phyloP scores from a whole-genome alignment of 2,113 vertebrate genomes.

The Tretioscincus oriximinensis region DNA sequence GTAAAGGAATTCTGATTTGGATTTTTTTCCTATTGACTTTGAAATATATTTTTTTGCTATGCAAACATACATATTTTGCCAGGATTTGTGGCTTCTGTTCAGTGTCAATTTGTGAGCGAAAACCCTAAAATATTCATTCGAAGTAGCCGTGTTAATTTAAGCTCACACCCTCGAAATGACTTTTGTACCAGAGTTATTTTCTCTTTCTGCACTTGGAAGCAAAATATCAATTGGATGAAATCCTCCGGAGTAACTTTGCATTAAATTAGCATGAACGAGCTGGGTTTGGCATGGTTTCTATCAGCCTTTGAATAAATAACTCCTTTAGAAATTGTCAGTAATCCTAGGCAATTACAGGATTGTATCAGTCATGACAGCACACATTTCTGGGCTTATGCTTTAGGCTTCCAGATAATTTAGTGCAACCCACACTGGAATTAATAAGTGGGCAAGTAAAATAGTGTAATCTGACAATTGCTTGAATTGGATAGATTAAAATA shows the following conservation, averaged over 20 bases:
- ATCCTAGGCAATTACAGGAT: background rate
- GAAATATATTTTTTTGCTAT: background rate
- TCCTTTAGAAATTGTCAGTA: background rate
- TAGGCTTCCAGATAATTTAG: background rate
- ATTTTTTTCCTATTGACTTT: too few species aligned
- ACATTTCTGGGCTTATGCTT: background rate
- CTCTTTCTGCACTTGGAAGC: background rate
- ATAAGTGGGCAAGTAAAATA: too few species aligned
- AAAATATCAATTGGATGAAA: slow-evolving; percentile 1
- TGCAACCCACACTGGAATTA: too few species aligned
- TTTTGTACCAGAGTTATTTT: background rate
- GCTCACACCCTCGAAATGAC: too few species aligned
- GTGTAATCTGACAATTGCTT: too few species aligned
- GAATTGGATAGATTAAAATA: too few species aligned
- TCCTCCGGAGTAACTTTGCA: background rate
- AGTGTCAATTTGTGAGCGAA: background rate
- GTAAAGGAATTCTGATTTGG: too few species aligned
- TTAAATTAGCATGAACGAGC: background rate
- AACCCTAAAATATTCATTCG: background rate
- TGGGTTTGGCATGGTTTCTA: background rate
- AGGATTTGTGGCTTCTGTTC: background rate
- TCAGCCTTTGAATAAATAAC: slow-evolving; percentile 12
- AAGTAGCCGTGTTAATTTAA: background rate
- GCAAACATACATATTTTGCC: background rate
- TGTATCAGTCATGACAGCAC: background rate